phyloP scores from a whole-genome alignment of 2,888 invertebrate species.

The Acleris literana region DNA sequence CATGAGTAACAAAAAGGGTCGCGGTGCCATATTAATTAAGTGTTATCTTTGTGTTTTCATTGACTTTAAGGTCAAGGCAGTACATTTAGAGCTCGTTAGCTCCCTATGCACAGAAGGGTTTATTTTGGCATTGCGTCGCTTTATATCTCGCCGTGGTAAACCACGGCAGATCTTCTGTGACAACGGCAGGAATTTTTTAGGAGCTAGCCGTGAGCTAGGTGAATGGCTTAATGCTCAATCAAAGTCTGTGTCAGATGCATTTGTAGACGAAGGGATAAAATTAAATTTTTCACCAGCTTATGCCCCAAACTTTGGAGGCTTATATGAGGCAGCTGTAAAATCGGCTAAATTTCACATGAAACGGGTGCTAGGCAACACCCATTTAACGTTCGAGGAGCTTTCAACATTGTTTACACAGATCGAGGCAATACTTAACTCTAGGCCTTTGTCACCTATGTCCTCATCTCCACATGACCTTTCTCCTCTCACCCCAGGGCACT shows the following conservation, averaged over 20 bases:
- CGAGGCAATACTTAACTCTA: constrained; percentile 26
- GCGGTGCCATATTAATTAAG: no score
- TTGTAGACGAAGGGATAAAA: constrained; percentile 13
- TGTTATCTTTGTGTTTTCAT: no score
- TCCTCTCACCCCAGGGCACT: not conserved
- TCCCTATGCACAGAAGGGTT: no score
- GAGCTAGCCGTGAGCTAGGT: constrained; percentile 18
- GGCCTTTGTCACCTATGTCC: constrained; percentile 6
- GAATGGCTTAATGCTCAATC: constrained; percentile 12
- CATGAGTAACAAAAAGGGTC: no score
- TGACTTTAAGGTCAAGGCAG: no score
- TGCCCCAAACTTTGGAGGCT: constrained; percentile 20
- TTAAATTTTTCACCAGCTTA: not conserved
- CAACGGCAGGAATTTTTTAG: constrained; percentile 30
- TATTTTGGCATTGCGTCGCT: no score
- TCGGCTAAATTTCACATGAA: constrained; percentile 21
- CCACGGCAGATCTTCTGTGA: constrained; percentile 26
- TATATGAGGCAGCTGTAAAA: constrained; percentile 26
- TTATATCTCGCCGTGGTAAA: no score
- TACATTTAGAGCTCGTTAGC: no score
- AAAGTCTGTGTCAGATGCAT: constrained; percentile 17
- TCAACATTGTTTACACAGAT: constrained; percentile 29
- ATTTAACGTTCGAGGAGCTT: constrained; percentile 38
- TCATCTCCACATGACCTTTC: not conserved
- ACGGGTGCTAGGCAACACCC: constrained; percentile 35